Percentiles rank a stretch among this genome's conserved stretches.
phyloP scores from a whole-genome alignment of 2,113 vertebrate species.

The Tupaia chinensis region DNA sequence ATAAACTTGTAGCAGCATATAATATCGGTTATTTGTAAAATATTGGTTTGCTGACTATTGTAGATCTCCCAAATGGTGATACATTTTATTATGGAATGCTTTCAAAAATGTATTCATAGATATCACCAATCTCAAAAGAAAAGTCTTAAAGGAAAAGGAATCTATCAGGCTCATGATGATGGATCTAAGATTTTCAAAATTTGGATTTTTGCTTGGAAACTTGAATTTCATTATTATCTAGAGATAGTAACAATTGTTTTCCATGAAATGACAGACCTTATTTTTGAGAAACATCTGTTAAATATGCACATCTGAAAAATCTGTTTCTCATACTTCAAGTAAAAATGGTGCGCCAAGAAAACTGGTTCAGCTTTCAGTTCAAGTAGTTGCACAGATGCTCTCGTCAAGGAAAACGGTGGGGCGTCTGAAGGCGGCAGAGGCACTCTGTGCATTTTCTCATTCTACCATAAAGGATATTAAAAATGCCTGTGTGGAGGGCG shows the following conservation, averaged over 20 bases:
- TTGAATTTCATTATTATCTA: slow-evolving; percentile 10
- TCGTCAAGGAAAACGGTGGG: not conserved
- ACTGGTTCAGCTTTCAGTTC: not conserved
- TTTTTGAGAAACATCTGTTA: slow-evolving; percentile 9
- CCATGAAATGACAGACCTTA: not conserved
- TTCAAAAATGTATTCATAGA: not conserved
- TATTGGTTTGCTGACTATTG: not conserved
- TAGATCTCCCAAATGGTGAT: slow-evolving; percentile 15
- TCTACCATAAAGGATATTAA: not conserved
- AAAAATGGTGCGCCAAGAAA: not conserved
- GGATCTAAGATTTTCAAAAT: slow-evolving; percentile 3
- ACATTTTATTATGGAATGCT: not conserved
- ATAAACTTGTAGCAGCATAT: not conserved
- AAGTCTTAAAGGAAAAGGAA: not conserved
- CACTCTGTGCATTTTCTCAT: not conserved
- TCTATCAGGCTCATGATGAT: not conserved
- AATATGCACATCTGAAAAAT: not conserved
- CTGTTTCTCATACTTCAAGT: not conserved
- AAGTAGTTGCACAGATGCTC: not conserved
- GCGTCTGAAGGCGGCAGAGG: not conserved
- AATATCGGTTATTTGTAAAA: not conserved
- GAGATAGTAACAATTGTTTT: not conserved
- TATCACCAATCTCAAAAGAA: not conserved
- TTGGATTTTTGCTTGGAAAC: slow-evolving; percentile 17
- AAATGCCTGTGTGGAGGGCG: not conserved